Base-by-base conservation (phyloP, 2,113 vertebrate species). In the Ascaphus truei region DNA sequence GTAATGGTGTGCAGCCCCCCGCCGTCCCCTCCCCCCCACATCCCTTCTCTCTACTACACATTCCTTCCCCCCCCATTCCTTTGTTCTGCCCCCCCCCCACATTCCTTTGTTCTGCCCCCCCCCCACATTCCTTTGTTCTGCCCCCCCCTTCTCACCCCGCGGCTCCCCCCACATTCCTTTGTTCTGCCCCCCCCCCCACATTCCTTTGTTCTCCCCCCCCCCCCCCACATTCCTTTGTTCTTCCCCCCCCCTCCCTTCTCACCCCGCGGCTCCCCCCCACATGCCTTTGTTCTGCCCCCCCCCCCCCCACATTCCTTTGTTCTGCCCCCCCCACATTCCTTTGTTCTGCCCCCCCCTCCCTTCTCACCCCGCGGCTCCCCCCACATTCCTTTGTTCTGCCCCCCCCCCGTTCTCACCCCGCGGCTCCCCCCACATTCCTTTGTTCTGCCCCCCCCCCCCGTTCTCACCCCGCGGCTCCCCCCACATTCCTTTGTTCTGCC, bases 1-100 rank as follows among this genome's bases (percentile, higher is more conserved):
- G 96, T 98, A 76, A 73, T 6, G 13, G 12, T 2, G 5, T 18
- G n/a, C 3, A 34, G 11, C 31, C 8, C 31, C 8, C 8, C 5
- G 11, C 8, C 5, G 31, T 34, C 31, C 31, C 18, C 39, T 13
- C 18, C n/a, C 2, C 26, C 30, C 2, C 4, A 20, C 20, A n/a
- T 3, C 18, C n/a, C 43, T 18, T 48, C 9, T 48, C 45, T 1
- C 5, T 5, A 3, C 5, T 47, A 8, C 18, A 2, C 3, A 8
- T 6, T 7, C 43, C 18, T n/a, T n/a, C 22, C 57, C 10, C 23
- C 25, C 2, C 10, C 13, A 13, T 18, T 29, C 41, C 36, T n/a
- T 26, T 20, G 20, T 0, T 3, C 0, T 0, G 9, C 20, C 18
- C 31, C 0, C 34, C 23, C 22, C 0, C 16, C 3, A 7, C 1